Evolutionary conservation across 1,140 invertebrate genomes (phyloP), one percentile per base, ranked within the genome.

Genomic region (Acromyrmex charruanus): DNA sequence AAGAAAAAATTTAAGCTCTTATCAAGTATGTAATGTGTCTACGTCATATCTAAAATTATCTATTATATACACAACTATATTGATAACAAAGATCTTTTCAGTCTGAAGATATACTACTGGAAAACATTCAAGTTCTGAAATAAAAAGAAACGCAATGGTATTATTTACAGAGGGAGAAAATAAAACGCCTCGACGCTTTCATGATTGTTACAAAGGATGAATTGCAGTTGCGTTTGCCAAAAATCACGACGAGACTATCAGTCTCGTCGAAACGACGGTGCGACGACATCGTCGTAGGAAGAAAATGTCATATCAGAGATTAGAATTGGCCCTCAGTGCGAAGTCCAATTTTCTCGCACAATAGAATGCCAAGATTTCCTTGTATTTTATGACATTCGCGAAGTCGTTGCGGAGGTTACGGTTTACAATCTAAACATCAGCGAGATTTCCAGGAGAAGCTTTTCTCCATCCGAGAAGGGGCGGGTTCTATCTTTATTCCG

Each of bases 341-440:
- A 39, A 28, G 9, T 81, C 21, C 39, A 63, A 65, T 31, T 53
- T 55, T 69, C 21, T 25, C 51, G n/a, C 51, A 39, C 44, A 55
- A 63, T 31, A 44, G 16, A 58, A 16, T 28, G 35, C 28, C n/a
- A 35, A 75, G 61, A 59, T 74, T 69, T 65, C 55, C 85, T 87
- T 66, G 66, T 88, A 63, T 16, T 77, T 75, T 87, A 91, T 55
- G 77, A 66, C 82, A 51, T 72, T 28, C 75, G 63, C 55, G 49
- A 61, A 55, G n/a, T 51, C 21, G 28, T 74, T 31, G 31, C 79
- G 61, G 69, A 51, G 49, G 44, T 89, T 89, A 77, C 74, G 51
- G 65, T 87, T 89, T 89, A 87, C 77, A 71, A 69, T 66, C 28
- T 77, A 66, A 86, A 81, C 87, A 86, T 86, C 74, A 68, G 58